Base-by-base conservation (phyloP, 2,113 vertebrate species). In the Ceyx margarethae region DNA sequence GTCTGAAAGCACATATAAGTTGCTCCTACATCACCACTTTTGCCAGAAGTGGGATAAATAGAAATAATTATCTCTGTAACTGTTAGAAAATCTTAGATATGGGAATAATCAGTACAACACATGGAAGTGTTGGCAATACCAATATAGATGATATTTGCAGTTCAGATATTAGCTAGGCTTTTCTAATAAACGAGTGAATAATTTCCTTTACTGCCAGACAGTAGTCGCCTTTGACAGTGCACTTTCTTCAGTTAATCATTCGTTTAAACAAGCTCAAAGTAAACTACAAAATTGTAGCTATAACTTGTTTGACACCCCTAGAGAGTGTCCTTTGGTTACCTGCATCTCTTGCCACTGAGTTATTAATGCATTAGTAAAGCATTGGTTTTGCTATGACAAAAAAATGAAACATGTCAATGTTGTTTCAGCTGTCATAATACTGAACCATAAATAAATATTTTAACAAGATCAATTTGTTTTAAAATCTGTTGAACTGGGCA, bases 261-360 rank as follows among this genome's bases (percentile, higher is more conserved):
- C 0, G 2, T 71, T 35, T 78, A 46, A 81, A 92, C 54, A 85
- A 58, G 46, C 40, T 57, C 57, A 90, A 73, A 75, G 73, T 60
- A 61, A 92, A 90, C 35, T 67, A 77, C 23, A 54, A 26, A 57
- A 73, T 65, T 77, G 29, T 58, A 94, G 85, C 81, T 82, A 17
- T 51, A 74, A 62, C 60, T 92, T 89, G 87, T 81, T 84, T 71
- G 60, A 81, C 72, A 90, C 95, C 94, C 86, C 91, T 93, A 56
- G 48, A 89, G 17, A 67, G 37, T 84, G 81, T 87, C 67, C 68
- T 91, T 58, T 75, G 50, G 33, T 87, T 90, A 90, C 54, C 80
- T 45, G 46, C 43, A 81, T 64, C 33, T 91, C 85, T 67, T 68
- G 45, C 54, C 61, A 60, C 33, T n/a, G 64, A 66, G 74, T 67